Conservation (phyloP, 2,888 invertebrate species). For the Drosophila koepferae region DNA sequence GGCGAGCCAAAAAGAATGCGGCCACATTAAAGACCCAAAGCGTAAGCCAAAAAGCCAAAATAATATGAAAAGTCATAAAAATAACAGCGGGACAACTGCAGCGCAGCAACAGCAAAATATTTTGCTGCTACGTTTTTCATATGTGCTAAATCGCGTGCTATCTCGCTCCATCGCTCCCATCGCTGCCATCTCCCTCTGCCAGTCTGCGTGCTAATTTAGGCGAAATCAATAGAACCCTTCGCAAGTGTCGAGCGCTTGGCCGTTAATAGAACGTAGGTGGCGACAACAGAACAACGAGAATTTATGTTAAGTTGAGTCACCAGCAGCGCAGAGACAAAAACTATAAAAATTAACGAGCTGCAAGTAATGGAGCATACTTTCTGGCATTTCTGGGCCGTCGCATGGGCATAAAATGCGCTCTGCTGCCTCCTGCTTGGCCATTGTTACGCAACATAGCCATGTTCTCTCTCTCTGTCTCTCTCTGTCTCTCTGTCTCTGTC, state of each 20-base stretch:
- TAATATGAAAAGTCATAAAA: constrained; percentile 77
- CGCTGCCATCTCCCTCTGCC: not conserved
- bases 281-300: constrained; percentile 45
- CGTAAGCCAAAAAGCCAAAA: constrained; percentile 63
- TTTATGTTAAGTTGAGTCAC: constrained; percentile 64
- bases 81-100: constrained; percentile 63
- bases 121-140: constrained; percentile 24
- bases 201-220: constrained; percentile 73
- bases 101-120: constrained; percentile 18
- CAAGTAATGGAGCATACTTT: constrained; percentile 78
- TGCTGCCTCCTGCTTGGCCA: constrained; percentile 43
- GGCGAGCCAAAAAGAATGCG: constrained; percentile 58
- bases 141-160: constrained; percentile 10
- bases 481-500: not conserved
- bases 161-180: not conserved
- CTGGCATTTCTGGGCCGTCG: constrained; percentile 41
- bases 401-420: constrained; percentile 76
- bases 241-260: constrained; percentile 27
- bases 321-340: constrained; percentile 57
- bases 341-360: constrained; percentile 80
- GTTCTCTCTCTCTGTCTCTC: not conserved
- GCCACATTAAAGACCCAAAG: constrained; percentile 55
- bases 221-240: constrained; percentile 75
- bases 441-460: constrained; percentile 31
- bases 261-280: constrained; percentile 63